Evolutionary conservation across 1,140 invertebrate genomes (phyloP).

Genomic region (Cotesia glomerata): DNA sequence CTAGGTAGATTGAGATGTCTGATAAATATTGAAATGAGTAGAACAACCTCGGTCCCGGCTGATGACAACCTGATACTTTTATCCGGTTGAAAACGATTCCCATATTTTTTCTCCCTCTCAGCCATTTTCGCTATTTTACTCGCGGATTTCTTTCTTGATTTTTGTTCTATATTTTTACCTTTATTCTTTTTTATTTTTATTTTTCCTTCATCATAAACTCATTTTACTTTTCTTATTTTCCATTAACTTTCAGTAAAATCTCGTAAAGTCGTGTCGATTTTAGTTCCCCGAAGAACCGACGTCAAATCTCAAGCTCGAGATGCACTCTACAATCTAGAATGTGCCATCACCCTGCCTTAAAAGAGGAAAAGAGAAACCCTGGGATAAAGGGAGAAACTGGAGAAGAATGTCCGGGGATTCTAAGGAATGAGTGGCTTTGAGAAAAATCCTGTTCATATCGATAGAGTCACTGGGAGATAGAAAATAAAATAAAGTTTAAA

Average conservation of each 20-base stretch:
- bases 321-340: not conserved
- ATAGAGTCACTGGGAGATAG: conserved; percentile 5
- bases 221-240: conserved; percentile 13
- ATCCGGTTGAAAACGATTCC: not conserved
- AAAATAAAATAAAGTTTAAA: not conserved
- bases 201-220: not conserved
- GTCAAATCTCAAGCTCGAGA: conserved; percentile 19
- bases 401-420: conserved; percentile 5
- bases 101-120: not conserved
- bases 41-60: too few species aligned
- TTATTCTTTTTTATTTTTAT: not conserved
- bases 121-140: too few species aligned
- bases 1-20: too few species aligned
- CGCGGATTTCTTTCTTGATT: not conserved
- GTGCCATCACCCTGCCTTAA: not conserved
- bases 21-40: too few species aligned
- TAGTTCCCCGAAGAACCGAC: conserved; percentile 3
- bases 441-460: conserved; percentile 18
- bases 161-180: not conserved
- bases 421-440: conserved; percentile 20
- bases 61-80: too few species aligned
- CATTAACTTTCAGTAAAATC: conserved; percentile 2
- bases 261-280: conserved; percentile 8
- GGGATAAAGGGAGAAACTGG: not conserved
- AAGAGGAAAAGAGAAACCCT: not conserved